These are phyloP conservation scores for Odocoileus virginianus DNA, from an alignment of 2,113 vertebrate genomes.

Conservation along the genomic window DNA sequence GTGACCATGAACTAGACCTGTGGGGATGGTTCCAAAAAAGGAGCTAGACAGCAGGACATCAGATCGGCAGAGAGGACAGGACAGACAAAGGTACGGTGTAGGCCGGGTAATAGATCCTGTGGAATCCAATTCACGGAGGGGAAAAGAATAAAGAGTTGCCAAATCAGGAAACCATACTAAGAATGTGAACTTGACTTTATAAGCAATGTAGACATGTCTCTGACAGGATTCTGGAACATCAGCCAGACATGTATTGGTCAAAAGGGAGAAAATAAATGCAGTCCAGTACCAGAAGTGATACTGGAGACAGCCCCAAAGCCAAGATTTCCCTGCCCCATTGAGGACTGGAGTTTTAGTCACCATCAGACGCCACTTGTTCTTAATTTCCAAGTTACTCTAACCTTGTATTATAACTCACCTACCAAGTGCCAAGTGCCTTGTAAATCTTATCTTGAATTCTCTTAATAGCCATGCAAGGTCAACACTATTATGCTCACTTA, in stretches of 20 bases:
- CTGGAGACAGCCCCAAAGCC: not conserved
- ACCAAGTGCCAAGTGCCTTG: not conserved
- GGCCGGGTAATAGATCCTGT: fast-evolving
- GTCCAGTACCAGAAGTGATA: not conserved
- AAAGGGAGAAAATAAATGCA: not conserved
- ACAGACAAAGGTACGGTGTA: fast-evolving
- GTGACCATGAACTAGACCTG: not conserved
- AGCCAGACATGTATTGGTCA: not conserved
- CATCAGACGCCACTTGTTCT: not conserved
- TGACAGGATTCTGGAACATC: not conserved
- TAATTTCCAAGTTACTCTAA: not conserved
- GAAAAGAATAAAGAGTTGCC: not conserved
- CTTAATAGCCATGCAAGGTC: not conserved
- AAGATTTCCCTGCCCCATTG: fast-evolving
- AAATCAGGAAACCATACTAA: not conserved
- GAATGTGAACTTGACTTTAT: not conserved
- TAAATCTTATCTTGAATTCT: not conserved
- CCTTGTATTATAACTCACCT: not conserved
- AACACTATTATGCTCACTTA: not conserved
- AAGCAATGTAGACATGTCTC: not conserved
- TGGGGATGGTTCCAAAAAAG: not conserved
- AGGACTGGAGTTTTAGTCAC: not conserved
- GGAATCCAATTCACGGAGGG: fast-evolving
- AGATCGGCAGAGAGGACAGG: fast-evolving
- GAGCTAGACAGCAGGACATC: not conserved